Base-by-base conservation (phyloP, 2,113 vertebrate species). In the Campylomormyrus numenius region DNA sequence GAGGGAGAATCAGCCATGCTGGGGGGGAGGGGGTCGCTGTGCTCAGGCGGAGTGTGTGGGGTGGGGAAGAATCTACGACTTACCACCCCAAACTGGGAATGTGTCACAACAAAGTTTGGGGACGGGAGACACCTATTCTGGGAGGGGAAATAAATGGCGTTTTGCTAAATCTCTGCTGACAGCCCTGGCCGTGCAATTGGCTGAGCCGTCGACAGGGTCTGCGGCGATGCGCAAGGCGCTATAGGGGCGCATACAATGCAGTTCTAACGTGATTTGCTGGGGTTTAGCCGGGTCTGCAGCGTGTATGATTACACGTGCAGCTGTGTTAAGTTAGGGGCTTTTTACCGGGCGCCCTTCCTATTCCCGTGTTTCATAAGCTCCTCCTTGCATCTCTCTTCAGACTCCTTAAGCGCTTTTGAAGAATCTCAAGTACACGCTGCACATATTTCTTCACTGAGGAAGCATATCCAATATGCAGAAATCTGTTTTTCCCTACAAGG, bases 251-350 rank as follows among this genome's bases (percentile, higher is more conserved):
- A 80, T 88, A 93, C 92, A 94, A 95, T 94, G 94, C 93, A 92
- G 85, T 88, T 93, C 95, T 96, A 96, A 96, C 95, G 94, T 96
- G 96, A 96, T 96, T 96, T 94, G 92, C 92, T 90, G 91, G 93
- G 93, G 94, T 94, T 94, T 95, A 94, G 94, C 93, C 93, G 93
- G 91, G 92, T 92, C 95, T 66, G 90, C 88, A 90, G 85, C 94
- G 92, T 89, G 94, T 93, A 93, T 95, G 95, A 96, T 96, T 96
- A 93, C 93, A 93, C 92, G 91, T 84, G 93, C 92, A 83, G 93
- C 92, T 89, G 93, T 94, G 92, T 94, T 92, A 90, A 92, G 93
- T 94, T 95, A 94, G 94, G 94, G 93, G 95, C 90, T 94, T 93
- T 94, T 92, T 93, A 95, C 91, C 92, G 93, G 62, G 24, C 91